phyloP scores from a whole-genome alignment of 2,888 invertebrate genomes.

The Cataglyphis albicans region DNA sequence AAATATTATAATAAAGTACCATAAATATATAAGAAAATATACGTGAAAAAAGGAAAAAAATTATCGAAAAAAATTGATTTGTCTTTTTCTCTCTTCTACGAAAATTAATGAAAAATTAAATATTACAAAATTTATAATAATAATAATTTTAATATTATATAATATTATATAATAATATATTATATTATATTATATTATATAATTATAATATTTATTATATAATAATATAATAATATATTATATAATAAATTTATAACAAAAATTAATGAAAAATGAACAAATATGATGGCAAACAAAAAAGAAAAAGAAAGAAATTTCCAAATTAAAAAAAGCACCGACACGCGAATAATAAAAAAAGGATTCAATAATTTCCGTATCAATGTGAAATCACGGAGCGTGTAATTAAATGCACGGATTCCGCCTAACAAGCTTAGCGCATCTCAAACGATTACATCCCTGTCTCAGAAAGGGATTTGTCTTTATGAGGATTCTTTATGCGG shows the following conservation, averaged over 20 bases:
- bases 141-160: too few relatives aligned
- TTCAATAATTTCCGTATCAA: slow-evolving; percentile 12
- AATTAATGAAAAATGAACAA: not conserved
- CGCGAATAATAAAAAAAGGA: not conserved
- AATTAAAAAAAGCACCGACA: not conserved
- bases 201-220: too few relatives aligned
- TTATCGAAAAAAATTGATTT: too few relatives aligned
- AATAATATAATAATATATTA: too few relatives aligned
- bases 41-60: not conserved
- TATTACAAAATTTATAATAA: too few relatives aligned
- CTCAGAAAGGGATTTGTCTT: slow-evolving; percentile 47
- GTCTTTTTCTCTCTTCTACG: not conserved
- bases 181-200: too few relatives aligned
- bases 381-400: slow-evolving; percentile 46
- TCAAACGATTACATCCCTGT: not conserved
- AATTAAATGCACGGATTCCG: slow-evolving; percentile 54
- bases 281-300: not conserved
- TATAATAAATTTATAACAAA: not conserved
- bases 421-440: slow-evolving; percentile 1
- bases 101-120: not conserved
- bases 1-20: not conserved
- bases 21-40: not conserved
- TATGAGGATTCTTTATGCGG: slow-evolving; percentile 46
- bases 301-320: not conserved
- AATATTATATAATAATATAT: too few relatives aligned